Evolutionary conservation across 1,140 invertebrate species (phyloP).

Genomic region (Asbolus verrucosus): DNA sequence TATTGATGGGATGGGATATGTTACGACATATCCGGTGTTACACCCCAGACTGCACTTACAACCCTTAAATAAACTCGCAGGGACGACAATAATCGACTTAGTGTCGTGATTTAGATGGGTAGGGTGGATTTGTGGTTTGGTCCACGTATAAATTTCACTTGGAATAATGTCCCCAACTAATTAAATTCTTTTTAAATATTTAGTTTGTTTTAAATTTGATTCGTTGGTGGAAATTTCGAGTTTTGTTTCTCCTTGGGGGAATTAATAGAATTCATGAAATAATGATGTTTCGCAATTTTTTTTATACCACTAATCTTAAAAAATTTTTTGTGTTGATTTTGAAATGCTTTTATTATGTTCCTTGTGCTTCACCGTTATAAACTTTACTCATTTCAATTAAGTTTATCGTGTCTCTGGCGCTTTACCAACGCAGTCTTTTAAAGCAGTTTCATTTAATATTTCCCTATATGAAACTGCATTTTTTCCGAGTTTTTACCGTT

Average conservation of each 20-base stretch:
- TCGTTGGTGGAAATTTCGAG: constrained; percentile 20
- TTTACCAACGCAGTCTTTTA: background rate
- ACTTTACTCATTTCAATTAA: constrained; percentile 21
- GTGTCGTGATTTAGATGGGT: constrained; percentile 23
- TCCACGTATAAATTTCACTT: constrained; percentile 19
- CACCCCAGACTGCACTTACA: constrained; percentile 27
- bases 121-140: constrained; percentile 24
- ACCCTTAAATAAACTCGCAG: constrained; percentile 27
- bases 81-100: constrained; percentile 26
- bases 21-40: constrained; percentile 35
- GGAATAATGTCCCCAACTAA: background rate
- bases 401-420: constrained; percentile 16
- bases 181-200: constrained; percentile 36
- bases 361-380: constrained; percentile 2
- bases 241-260: constrained; percentile 32
- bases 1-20: constrained; percentile 10
- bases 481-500: background rate
- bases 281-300: constrained; percentile 24
- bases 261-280: constrained; percentile 18
- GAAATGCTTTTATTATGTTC: constrained; percentile 16
- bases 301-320: background rate
- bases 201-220: no score
- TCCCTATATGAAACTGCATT: background rate
- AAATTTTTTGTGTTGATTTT: constrained; percentile 16
- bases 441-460: constrained; percentile 29